Evolutionary conservation across 1,140 invertebrate genomes (phyloP).

Genomic region (Caenorhabditis inopinata): DNA sequence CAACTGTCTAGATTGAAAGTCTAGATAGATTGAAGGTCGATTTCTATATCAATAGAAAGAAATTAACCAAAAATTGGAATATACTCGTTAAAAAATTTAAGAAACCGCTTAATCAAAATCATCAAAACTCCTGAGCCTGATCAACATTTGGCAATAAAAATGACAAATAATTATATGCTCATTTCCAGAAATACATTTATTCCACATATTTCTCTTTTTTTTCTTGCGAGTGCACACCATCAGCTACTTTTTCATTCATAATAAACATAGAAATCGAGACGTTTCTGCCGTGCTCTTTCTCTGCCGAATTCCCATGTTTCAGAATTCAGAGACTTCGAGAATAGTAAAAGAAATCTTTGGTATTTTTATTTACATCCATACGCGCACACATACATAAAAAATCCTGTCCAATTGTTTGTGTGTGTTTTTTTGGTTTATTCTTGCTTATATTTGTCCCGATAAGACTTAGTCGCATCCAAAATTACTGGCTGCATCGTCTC

Average conservation of each 20-base stretch:
- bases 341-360: background rate
- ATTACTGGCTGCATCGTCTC: conserved; percentile 26
- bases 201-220: no score
- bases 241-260: background rate
- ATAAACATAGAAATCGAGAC: background rate
- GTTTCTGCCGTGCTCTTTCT: conserved; percentile 2
- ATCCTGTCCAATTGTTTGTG: background rate
- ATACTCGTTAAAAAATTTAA: no score
- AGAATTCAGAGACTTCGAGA: background rate
- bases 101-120: no score
- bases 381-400: background rate
- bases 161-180: no score
- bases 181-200: no score
- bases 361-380: background rate
- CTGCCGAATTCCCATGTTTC: conserved; percentile 26
- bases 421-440: background rate
- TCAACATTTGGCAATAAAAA: no score
- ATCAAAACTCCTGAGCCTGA: no score
- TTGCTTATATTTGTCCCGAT: background rate
- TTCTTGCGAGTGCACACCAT: background rate
- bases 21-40: no score
- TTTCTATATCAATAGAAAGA: no score
- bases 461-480: background rate
- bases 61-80: no score
- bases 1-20: no score